Conservation (phyloP, 2,797 vertebrate genomes). For the Sebastes trivittatus region DNA sequence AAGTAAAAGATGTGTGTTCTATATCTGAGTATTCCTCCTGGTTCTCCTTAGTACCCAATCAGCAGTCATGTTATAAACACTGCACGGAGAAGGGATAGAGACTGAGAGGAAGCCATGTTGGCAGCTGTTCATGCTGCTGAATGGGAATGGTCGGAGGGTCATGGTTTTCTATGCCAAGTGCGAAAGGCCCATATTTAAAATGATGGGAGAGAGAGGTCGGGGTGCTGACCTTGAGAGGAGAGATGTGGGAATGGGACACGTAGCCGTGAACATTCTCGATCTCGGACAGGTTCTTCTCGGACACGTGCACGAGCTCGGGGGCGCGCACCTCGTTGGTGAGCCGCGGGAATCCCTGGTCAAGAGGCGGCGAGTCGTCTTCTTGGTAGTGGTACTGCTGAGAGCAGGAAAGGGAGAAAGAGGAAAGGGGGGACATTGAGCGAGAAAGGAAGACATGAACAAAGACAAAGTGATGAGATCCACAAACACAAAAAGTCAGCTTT, state of each 20-base stretch:
- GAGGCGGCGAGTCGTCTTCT: conserved; percentile 90
- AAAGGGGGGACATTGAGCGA: not conserved
- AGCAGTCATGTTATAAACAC: not conserved
- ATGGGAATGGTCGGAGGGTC: not conserved
- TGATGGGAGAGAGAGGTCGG: not conserved
- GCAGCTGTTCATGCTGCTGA: conserved; percentile 21
- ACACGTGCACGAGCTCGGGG: conserved; percentile 95
- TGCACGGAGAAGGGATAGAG: not conserved
- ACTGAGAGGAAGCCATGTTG: conserved; percentile 3
- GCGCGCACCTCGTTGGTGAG: conserved; percentile 91
- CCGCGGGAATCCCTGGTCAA: conserved; percentile 91
- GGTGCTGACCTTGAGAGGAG: conserved; percentile 92
- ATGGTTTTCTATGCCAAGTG: not conserved
- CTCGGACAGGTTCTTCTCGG: conserved; percentile 96
- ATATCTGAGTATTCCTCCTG: not conserved
- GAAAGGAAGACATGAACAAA: not conserved
- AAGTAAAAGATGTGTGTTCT: not conserved
- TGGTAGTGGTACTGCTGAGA: conserved; percentile 92
- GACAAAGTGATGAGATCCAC: not conserved
- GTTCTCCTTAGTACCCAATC: not conserved
- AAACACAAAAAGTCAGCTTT: not conserved
- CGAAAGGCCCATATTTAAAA: not conserved
- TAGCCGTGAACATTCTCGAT: conserved; percentile 98
- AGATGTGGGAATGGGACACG: conserved; percentile 96
- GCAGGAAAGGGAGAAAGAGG: not conserved